phyloP scores from a whole-genome alignment of 2,797 vertebrate genomes.

The Mallotus villosus region DNA sequence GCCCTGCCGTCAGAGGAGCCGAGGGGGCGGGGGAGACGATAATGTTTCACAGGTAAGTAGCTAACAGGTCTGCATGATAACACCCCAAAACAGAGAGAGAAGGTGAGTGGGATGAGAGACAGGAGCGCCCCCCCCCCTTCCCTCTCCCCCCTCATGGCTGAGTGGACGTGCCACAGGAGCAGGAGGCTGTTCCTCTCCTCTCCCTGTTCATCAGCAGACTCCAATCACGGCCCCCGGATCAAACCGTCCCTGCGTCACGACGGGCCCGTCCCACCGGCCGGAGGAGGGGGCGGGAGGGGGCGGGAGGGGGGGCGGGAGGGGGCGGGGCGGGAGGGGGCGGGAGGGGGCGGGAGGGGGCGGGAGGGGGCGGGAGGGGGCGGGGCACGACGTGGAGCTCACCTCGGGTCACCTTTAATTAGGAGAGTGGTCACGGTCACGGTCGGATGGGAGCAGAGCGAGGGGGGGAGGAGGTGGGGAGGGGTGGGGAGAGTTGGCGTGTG shows the following conservation, averaged over 20 bases:
- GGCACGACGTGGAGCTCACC: conserved; percentile 9
- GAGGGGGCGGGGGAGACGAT: conserved; percentile 53
- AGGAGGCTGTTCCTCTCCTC: conserved; percentile 67
- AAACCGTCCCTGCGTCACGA: conserved; percentile 18
- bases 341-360: conserved; percentile 8
- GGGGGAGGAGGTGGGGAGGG: neutral
- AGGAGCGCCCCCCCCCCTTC: conserved; percentile 35
- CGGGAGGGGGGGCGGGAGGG: no score
- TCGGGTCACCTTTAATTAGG: conserved; percentile 52
- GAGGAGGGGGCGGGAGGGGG: no score
- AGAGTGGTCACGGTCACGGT: conserved; percentile 30
- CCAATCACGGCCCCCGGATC: conserved; percentile 48
- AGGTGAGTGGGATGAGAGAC: conserved; percentile 51
- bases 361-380: conserved; percentile 8
- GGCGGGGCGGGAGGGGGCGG: conserved; percentile 1
- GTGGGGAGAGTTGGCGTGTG: neutral
- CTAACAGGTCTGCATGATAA: conserved; percentile 46
- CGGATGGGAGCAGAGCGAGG: neutral
- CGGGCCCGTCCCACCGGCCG: no score
- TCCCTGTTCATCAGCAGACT: conserved; percentile 66
- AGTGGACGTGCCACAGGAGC: conserved; percentile 63
- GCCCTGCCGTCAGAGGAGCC: conserved; percentile 53
- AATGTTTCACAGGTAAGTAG: conserved; percentile 73
- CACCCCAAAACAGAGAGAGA: conserved; percentile 39
- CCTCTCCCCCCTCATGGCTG: conserved; percentile 23